Percentiles rank a stretch among this genome's conserved stretches.
These are phyloP conservation scores for Stenoptilia bipunctidactyla DNA, from an alignment of 2,888 invertebrate genomes.

Conservation along the genomic window DNA sequence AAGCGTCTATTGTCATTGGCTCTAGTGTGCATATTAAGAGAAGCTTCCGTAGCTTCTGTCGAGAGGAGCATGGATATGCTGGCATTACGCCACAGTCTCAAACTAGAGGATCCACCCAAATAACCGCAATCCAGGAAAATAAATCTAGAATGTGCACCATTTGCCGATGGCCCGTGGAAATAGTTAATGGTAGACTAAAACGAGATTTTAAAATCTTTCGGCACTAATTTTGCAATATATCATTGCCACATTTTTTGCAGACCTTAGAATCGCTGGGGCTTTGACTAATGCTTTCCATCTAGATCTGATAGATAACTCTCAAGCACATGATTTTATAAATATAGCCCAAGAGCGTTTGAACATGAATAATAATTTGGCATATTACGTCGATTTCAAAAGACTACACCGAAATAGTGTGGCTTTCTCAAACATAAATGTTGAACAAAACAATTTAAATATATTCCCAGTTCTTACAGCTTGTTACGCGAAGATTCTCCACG, in stretches of 20 bases:
- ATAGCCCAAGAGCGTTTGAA: conserved; percentile 9
- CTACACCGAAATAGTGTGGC: conserved; percentile 6
- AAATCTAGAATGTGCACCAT: too few species aligned
- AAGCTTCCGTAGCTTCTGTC: too few species aligned
- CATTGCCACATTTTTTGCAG: conserved; percentile 5
- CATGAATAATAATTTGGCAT: conserved; percentile 7
- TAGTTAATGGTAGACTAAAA: too few species aligned
- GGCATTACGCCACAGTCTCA: neutral
- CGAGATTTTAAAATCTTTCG: neutral
- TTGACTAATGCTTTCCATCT: conserved; percentile 10
- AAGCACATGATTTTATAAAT: conserved; percentile 10
- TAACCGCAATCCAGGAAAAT: too few species aligned
- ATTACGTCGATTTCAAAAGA: conserved; percentile 8
- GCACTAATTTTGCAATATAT: too few species aligned
- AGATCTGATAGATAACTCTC: conserved; percentile 6
- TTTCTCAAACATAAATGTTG: conserved; percentile 4
- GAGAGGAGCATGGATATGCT: neutral
- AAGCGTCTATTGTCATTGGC: neutral
- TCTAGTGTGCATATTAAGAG: neutral
- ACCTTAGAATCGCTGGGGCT: conserved; percentile 11
- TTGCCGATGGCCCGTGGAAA: too few species aligned
- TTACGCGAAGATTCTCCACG: too few species aligned
- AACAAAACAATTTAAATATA: conserved; percentile 5
- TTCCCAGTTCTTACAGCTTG: conserved; percentile 7
- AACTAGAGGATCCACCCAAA: too few species aligned